Base-by-base conservation (phyloP, 1,140 invertebrate genomes). In the Drosophila hydei region DNA sequence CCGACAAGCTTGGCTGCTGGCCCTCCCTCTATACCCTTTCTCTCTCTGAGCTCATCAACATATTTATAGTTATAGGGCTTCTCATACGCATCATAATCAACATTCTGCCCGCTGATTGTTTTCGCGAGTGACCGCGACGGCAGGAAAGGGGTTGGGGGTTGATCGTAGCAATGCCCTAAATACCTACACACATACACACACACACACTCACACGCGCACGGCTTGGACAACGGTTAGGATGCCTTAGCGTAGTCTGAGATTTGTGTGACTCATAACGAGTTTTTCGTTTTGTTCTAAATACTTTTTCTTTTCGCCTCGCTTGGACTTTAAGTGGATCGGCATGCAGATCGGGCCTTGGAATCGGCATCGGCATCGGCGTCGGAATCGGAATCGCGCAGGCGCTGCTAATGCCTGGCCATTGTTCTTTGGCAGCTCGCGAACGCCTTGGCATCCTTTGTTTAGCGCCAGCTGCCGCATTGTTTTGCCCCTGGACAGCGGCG, bases 201-300 rank as follows among this genome's bases (percentile, higher is more conserved):
- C 45, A 51, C 33, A 45, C 48, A 50, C n/a, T 19, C 14, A 69
- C 33, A 36, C 50, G 25, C 23, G n/a, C 16, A 14, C 43, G 8
- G 5, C 12, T 43, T 54, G 54, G 63, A 69, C 62, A 56, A 42
- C 67, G 43, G 60, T 45, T 58, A 69, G 9, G 54, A 60, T 64
- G 36, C 43, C 52, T 67, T 40, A 18, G 40, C 68, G 80, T 77
- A 85, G 14, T 61, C 65, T 77, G 81, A 88, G 83, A 87, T 87
- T 87, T 87, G 83, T 87, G 81, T 88, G 81, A 87, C 83, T 87
- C 81, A 87, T 88, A 87, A 87, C 81, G 77, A 77, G 81, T 87
- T 87, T 87, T 62, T 52, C 72, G 36, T n/a, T 52, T 71, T 64
- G 60, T 51, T 71, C 52, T 65, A 43, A 65, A 71, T 71, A 45